These are phyloP conservation scores for Timema podura DNA, from an alignment of 2,888 invertebrate species.

Conservation along the genomic window DNA sequence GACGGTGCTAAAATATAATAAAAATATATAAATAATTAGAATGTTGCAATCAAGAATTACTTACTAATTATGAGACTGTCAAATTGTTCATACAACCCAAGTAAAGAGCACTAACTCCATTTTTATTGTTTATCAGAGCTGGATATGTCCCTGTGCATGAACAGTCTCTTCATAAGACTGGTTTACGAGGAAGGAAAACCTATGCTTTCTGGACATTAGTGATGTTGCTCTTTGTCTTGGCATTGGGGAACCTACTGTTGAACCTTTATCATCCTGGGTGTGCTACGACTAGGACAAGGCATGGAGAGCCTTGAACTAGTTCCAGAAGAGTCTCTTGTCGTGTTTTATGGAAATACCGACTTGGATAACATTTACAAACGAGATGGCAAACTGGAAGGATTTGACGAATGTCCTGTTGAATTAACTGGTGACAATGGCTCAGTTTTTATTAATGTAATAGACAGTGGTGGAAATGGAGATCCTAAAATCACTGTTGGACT, in stretches of 20 bases:
- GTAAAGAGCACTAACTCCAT: not conserved
- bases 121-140: slow-evolving; percentile 30
- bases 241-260: slow-evolving; percentile 70
- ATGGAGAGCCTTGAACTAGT: slow-evolving; percentile 83
- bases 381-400: slow-evolving; percentile 62
- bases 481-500: slow-evolving; percentile 53
- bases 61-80: no score
- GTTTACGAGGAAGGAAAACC: slow-evolving; percentile 53
- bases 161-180: slow-evolving; percentile 44
- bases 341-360: slow-evolving; percentile 73
- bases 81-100: no score
- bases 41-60: no score
- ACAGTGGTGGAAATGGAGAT: slow-evolving; percentile 34
- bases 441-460: slow-evolving; percentile 42
- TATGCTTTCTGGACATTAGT: slow-evolving; percentile 77
- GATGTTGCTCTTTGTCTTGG: slow-evolving; percentile 63
- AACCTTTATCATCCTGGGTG: slow-evolving; percentile 79
- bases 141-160: slow-evolving; percentile 36
- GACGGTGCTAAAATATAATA: no score
- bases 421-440: slow-evolving; percentile 46
- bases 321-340: slow-evolving; percentile 66
- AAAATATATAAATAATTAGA: no score
- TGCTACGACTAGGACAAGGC: slow-evolving; percentile 69
- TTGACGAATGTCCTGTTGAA: slow-evolving; percentile 52
- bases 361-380: slow-evolving; percentile 71